phyloP scores from a whole-genome alignment of 2,888 invertebrate genomes.

The Caenorhabditis sp. region DNA sequence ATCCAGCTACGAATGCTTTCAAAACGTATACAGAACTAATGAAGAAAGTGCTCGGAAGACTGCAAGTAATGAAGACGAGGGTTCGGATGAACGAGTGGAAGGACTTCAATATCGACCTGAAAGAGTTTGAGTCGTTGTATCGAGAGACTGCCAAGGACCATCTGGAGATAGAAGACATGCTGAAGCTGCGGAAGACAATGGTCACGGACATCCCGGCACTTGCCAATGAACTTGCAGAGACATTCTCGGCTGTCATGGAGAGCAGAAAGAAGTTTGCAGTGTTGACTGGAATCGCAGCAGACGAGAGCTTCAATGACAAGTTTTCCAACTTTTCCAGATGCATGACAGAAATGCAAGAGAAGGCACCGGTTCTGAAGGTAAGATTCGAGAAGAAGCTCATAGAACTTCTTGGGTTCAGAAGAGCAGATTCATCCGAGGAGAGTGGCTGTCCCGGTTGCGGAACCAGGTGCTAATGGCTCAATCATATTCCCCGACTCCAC shows the following conservation, averaged over 20 bases:
- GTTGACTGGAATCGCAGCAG: constrained; percentile 40
- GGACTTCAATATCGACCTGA: constrained; percentile 73
- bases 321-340: constrained; percentile 45
- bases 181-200: constrained; percentile 75
- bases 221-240: constrained; percentile 38
- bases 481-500: constrained; percentile 76
- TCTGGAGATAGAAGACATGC: constrained; percentile 73
- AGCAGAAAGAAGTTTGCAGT: constrained; percentile 40
- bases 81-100: constrained; percentile 71
- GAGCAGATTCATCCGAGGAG: constrained; percentile 74
- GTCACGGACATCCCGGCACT: constrained; percentile 64
- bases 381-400: background rate
- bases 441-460: constrained; percentile 75
- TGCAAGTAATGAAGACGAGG: constrained; percentile 45
- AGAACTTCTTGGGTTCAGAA: too few relatives aligned
- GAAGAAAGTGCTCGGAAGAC: constrained; percentile 46
- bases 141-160: constrained; percentile 75
- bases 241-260: constrained; percentile 29
- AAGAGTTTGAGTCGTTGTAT: constrained; percentile 65
- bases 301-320: constrained; percentile 43
- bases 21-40: constrained; percentile 46
- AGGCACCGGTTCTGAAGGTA: constrained; percentile 40
- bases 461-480: constrained; percentile 76
- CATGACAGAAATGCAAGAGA: constrained; percentile 38
- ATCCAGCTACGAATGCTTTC: constrained; percentile 35